Percentiles rank a stretch among this genome's conserved stretches.
These are phyloP conservation scores for Contarinia nasturtii DNA, from an alignment of 1,140 invertebrate genomes.

Conservation along the genomic window DNA sequence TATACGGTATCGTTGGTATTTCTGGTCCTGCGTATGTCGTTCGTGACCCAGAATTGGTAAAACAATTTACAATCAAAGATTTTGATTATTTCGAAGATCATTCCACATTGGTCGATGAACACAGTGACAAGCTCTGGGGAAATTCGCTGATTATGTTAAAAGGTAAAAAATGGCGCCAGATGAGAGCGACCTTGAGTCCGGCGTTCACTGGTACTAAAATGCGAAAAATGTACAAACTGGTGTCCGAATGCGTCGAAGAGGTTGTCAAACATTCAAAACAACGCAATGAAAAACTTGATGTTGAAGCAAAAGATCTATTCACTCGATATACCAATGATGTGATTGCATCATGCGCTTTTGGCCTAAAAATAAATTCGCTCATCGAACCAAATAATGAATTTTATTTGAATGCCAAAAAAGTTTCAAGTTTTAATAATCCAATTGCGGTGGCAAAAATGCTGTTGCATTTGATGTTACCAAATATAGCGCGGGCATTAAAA, in stretches of 20 bases:
- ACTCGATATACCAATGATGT: conserved; percentile 37
- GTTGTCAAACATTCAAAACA: conserved; percentile 9
- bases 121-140: conserved; percentile 18
- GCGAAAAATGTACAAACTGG: conserved; percentile 25
- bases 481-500: conserved; percentile 6
- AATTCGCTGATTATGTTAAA: conserved; percentile 22
- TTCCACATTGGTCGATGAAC: conserved; percentile 7
- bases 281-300: conserved; percentile 8
- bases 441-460: too few species aligned
- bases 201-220: conserved; percentile 27
- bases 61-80: conserved; percentile 28
- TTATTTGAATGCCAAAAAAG: conserved; percentile 26
- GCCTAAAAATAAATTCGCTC: conserved; percentile 34
- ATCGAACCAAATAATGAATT: conserved; percentile 28
- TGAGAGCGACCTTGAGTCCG: conserved; percentile 23
- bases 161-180: conserved; percentile 23
- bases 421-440: conserved; percentile 12
- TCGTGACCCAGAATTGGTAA: conserved; percentile 25
- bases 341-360: conserved; percentile 33
- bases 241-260: conserved; percentile 19
- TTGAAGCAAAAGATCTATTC: conserved; percentile 30
- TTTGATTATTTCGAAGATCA: conserved; percentile 29
- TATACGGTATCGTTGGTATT: conserved; percentile 3
- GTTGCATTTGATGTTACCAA: conserved; percentile 4
- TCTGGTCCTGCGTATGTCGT: conserved; percentile 1